Evolutionary conservation across 2,888 invertebrate species (phyloP), one percentile per base, ranked within the genome.

Genomic region (Malthinus seriepunctatus): DNA sequence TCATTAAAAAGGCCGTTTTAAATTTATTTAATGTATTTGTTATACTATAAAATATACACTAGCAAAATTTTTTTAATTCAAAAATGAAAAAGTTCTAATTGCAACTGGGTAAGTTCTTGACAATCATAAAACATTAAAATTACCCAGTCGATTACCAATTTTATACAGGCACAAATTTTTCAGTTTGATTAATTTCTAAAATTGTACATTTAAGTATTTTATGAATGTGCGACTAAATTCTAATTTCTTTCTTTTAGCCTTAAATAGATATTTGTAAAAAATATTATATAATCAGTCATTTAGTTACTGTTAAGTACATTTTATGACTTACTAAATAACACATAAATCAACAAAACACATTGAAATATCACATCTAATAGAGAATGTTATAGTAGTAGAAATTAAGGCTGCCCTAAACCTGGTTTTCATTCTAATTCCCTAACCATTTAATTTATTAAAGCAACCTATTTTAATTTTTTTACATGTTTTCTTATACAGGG

Each of bases 231-330:
- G 46, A 37, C 51, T 59, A 59, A 57, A 23, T 23, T 23, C 23
- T 45, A 42, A 42, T n/a, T 42, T 32, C 39, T 51, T 51, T 51
- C 44, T 39, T 39, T 56, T 55, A 60, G 55, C 42, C 51, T 60
- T 60, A 60, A 51, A 51, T 42, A 42, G 15, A 51, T 54, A 59
- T 32, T 56, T 52, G 55, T 60, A 56, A 56, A 58, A 56, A 56
- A 51, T 60, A 56, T 60, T 60, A 60, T 33, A 60, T 53, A 56
- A 56, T 60, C 60, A 60, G 60, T 60, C 60, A 60, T 60, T 60
- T 60, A 44, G 56, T 53, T 60, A 60, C 56, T 53, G 56, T 60
- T 60, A 60, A 60, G 60, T 60, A 60, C 60, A 56, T 52, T 52
- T 39, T 39, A 52, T 52, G 60, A 60, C 60, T 56, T 56, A 60